Percentiles rank a stretch among this genome's conserved stretches.
phyloP scores from a whole-genome alignment of 30 jellyfish, hydroid and myxozoan genomes.

The Aurelia sp. region DNA sequence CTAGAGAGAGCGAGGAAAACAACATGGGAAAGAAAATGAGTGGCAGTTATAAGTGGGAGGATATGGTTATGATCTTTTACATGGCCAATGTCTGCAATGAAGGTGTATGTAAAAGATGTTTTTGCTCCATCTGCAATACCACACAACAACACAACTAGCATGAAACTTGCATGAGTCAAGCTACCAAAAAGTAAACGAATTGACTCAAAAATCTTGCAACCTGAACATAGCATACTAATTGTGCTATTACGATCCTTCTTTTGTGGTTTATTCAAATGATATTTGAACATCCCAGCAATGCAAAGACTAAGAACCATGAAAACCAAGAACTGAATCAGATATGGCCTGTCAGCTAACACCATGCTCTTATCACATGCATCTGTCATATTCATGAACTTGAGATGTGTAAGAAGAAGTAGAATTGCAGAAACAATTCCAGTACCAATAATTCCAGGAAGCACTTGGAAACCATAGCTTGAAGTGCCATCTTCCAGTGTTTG shows the following conservation, averaged over 20 bases:
- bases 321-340: constrained; percentile 59
- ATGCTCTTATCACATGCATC: constrained; percentile 73
- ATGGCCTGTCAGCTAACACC: constrained; percentile 67
- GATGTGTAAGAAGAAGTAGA: constrained; percentile 37
- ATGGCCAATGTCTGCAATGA: constrained; percentile 71
- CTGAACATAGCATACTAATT: constrained; percentile 13
- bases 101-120: constrained; percentile 60
- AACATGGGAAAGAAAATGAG: constrained; percentile 76
- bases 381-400: constrained; percentile 15
- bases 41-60: constrained; percentile 57
- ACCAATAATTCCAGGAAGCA: constrained; percentile 88
- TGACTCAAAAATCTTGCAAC: constrained; percentile 75
- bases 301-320: constrained; percentile 64
- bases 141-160: constrained; percentile 72
- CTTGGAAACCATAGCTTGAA: constrained; percentile 65
- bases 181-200: constrained; percentile 27
- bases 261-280: constrained; percentile 23
- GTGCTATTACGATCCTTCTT: constrained; percentile 11
- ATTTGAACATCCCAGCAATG: constrained; percentile 65
- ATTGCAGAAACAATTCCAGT: constrained; percentile 51
- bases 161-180: constrained; percentile 56
- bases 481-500: constrained; percentile 73
- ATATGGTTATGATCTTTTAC: constrained; percentile 33
- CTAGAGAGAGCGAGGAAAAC: constrained; percentile 73
- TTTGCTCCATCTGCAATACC: constrained; percentile 86